phyloP scores from a whole-genome alignment of 1,140 invertebrate genomes.

The Pseudoatta argentina region DNA sequence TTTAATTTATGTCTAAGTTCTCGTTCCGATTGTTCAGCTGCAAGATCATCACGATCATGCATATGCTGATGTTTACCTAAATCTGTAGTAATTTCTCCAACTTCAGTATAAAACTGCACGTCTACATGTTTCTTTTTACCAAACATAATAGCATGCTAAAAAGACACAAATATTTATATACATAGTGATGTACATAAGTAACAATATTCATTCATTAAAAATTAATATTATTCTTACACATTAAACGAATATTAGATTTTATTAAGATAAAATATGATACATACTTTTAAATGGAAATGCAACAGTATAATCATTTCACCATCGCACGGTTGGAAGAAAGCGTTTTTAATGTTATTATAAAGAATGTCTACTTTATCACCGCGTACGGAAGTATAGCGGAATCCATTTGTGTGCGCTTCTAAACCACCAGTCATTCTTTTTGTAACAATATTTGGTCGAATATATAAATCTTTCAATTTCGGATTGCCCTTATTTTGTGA shows the following conservation, averaged over 20 bases:
- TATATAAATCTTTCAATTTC: slow-evolving; percentile 99
- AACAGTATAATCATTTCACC: slow-evolving; percentile 99
- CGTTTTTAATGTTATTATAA: slow-evolving; percentile 99
- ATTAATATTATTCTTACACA: slow-evolving; percentile 7
- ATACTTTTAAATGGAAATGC: slow-evolving; percentile 98
- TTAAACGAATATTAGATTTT: neutral
- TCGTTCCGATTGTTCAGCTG: slow-evolving; percentile 98
- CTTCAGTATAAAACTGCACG: slow-evolving; percentile 99
- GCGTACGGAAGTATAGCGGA: slow-evolving; percentile 98
- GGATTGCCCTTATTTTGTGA: slow-evolving; percentile 99
- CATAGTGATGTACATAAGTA: neutral
- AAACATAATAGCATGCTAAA: slow-evolving; percentile 98
- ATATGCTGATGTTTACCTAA: slow-evolving; percentile 99
- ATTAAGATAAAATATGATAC: slow-evolving; percentile 46
- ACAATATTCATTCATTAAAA: neutral
- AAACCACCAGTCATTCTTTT: slow-evolving; percentile 97
- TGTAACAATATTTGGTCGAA: slow-evolving; percentile 98
- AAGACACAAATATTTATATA: slow-evolving; percentile 51
- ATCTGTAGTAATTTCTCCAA: slow-evolving; percentile 99
- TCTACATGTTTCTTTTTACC: slow-evolving; percentile 99
- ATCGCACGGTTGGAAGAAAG: slow-evolving; percentile 99
- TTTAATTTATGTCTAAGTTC: slow-evolving; percentile 98
- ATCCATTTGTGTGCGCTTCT: slow-evolving; percentile 99
- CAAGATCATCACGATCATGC: slow-evolving; percentile 99
- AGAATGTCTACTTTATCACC: slow-evolving; percentile 99